A percentile compares a stretch with the other conserved stretches of the same genome.
Evolutionary conservation across 2,888 invertebrate species (phyloP).

Genomic region (Nomada fabriciana): DNA sequence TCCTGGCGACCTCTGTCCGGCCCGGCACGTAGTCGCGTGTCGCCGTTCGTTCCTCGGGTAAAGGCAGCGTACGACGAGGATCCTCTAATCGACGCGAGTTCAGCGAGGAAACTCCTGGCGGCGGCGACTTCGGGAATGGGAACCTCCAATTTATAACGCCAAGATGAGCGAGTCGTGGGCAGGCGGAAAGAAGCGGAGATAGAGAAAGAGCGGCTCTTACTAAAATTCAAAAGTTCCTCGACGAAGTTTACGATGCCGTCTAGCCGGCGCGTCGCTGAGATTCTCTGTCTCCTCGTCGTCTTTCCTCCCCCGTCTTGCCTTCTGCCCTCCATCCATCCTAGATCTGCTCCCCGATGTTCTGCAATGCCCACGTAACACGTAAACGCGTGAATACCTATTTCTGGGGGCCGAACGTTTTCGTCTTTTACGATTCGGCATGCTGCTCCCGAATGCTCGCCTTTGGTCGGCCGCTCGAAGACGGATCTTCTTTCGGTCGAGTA

Average conservation of each 20-base stretch:
- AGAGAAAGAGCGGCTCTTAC: conserved; percentile 69
- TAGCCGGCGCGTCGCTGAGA: conserved; percentile 81
- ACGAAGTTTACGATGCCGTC: conserved; percentile 82
- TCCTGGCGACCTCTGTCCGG: conserved; percentile 68
- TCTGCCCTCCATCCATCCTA: conserved; percentile 32
- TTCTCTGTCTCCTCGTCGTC: conserved; percentile 63
- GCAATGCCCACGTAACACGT: conserved; percentile 12
- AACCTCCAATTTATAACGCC: conserved; percentile 78
- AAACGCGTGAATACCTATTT: conserved; percentile 39
- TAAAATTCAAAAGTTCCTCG: conserved; percentile 81
- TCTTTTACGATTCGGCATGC: neutral
- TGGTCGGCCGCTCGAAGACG: too few species aligned
- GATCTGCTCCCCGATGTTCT: conserved; percentile 22
- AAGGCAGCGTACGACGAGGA: conserved; percentile 23
- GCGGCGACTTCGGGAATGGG: conserved; percentile 56
- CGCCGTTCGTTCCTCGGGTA: conserved; percentile 49
- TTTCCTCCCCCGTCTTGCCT: conserved; percentile 25
- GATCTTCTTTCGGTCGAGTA: neutral
- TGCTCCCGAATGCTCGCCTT: too few species aligned
- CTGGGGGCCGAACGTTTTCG: neutral
- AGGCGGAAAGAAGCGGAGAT: conserved; percentile 24
- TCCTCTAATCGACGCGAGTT: conserved; percentile 50
- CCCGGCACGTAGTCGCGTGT: conserved; percentile 26
- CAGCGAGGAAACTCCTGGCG: conserved; percentile 13
- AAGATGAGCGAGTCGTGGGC: conserved; percentile 53